Evolutionary conservation across 2,113 vertebrate species (phyloP).

Genomic region (Petaurus breviceps): DNA sequence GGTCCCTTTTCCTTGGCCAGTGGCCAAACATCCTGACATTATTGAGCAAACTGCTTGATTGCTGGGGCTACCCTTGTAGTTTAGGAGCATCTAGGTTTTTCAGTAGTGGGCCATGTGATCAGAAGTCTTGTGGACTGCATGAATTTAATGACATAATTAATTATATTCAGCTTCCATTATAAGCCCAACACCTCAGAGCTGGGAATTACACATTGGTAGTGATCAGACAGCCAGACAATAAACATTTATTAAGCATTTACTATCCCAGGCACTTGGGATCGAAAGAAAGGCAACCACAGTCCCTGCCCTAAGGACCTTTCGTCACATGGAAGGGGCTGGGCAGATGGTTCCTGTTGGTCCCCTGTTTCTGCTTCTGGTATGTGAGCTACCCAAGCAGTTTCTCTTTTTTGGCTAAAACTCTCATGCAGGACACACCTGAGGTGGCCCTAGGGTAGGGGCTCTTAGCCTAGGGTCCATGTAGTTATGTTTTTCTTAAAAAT

Average conservation of each 20-base stretch:
- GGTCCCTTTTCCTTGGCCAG: not conserved
- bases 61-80: not conserved
- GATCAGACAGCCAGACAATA: not conserved
- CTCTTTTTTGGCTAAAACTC: not conserved
- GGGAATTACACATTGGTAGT: not conserved
- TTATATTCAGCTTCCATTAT: not conserved
- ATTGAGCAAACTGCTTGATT: not conserved
- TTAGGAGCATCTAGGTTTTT: not conserved
- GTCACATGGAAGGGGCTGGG: not conserved
- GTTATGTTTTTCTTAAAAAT: not conserved
- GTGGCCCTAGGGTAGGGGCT: not conserved
- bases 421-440: not conserved
- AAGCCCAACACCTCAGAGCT: not conserved
- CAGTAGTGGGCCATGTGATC: not conserved
- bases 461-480: not conserved
- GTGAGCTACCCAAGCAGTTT: not conserved
- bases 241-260: not conserved
- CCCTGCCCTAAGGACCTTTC: not conserved
- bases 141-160: not conserved
- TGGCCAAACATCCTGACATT: not conserved
- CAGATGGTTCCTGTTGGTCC: not conserved
- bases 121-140: not conserved
- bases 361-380: not conserved
- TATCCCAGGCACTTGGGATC: not conserved
- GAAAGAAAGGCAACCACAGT: not conserved